Conservation (phyloP, 2,888 invertebrate species). For the Rhopalosiphum nymphaeae region DNA sequence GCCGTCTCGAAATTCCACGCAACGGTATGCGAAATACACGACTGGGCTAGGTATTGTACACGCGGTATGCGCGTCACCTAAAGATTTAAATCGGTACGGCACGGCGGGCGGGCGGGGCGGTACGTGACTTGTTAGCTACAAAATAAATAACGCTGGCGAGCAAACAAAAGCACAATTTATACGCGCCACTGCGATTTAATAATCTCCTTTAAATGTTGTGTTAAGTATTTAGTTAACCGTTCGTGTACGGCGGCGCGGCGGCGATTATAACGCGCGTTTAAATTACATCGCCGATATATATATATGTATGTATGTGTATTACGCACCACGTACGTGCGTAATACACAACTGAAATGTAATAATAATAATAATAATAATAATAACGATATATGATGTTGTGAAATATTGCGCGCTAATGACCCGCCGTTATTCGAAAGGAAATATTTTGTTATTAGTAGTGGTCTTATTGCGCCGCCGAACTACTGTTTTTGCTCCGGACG, state of each 20-base stretch:
- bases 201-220: conserved; percentile 38
- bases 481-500: neutral
- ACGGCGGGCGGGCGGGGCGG: neutral
- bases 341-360: neutral
- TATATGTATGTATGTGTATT: neutral
- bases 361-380: neutral
- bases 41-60: neutral
- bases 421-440: conserved; percentile 14
- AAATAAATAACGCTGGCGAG: conserved; percentile 42
- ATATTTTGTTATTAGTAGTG: neutral
- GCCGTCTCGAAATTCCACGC: neutral
- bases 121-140: conserved; percentile 31
- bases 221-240: conserved; percentile 32
- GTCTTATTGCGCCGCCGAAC: conserved; percentile 2
- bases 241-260: neutral
- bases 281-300: neutral
- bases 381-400: neutral
- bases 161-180: conserved; percentile 42
- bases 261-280: neutral
- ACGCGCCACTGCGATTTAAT: neutral
- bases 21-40: neutral
- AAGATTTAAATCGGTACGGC: conserved; percentile 15
- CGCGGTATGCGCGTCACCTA: neutral
- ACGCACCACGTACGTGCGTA: no score
- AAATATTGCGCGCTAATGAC: conserved; percentile 33